Conservation (phyloP, 1,140 invertebrate species). For the Drosophila lacteicornis region DNA sequence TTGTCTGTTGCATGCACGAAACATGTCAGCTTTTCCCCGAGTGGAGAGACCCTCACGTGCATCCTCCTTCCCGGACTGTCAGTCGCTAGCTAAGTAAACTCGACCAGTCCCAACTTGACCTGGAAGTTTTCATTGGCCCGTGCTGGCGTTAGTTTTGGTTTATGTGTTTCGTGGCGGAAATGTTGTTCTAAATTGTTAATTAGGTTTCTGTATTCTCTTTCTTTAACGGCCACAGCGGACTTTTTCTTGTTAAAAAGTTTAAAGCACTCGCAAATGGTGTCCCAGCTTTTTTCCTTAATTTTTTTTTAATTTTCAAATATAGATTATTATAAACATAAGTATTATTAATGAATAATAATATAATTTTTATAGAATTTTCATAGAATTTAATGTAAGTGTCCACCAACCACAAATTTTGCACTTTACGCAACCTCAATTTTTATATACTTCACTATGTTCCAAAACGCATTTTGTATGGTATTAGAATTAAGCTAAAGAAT, state of each 20-base stretch:
- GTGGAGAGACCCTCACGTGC: conserved; percentile 14
- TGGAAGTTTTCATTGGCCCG: conserved; percentile 10
- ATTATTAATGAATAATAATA: too few relatives aligned
- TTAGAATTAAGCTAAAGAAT: too few relatives aligned
- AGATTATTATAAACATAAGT: too few relatives aligned
- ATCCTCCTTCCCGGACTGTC: not conserved
- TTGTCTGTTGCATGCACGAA: conserved; percentile 49
- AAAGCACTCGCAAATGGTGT: conserved; percentile 3
- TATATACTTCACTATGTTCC: too few relatives aligned
- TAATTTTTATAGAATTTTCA: too few relatives aligned
- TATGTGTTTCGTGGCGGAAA: conserved; percentile 48
- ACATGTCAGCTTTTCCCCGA: conserved; percentile 42
- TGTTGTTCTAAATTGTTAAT: conserved; percentile 75
- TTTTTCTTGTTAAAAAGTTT: conserved; percentile 35
- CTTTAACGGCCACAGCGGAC: conserved; percentile 34
- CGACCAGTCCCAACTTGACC: conserved; percentile 4
- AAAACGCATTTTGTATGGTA: too few relatives aligned
- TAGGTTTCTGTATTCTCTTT: conserved; percentile 68
- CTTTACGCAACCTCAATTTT: too few relatives aligned
- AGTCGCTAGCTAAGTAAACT: conserved; percentile 11
- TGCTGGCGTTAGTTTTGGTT: conserved; percentile 1
- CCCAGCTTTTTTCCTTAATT: not conserved
- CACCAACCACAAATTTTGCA: too few relatives aligned
- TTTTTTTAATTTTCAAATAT: too few relatives aligned
- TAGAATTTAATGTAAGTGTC: too few relatives aligned